Evolutionary conservation across 2,888 invertebrate species (phyloP), one percentile per base, ranked within the genome.

Genomic region (Calliopum simillimum): DNA sequence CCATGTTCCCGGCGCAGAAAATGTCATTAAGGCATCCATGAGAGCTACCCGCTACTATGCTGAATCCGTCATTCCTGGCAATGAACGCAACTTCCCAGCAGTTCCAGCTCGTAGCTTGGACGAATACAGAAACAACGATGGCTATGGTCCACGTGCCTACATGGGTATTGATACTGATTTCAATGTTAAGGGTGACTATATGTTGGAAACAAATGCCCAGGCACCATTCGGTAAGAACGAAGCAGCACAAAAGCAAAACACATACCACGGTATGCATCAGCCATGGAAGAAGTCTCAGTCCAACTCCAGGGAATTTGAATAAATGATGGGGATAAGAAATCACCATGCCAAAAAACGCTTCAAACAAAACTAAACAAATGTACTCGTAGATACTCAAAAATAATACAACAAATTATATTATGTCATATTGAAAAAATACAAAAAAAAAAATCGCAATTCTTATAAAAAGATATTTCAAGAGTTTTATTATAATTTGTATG

Each of bases 51-150:
- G 79, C 64, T 86, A 81, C 76, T 86, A 74, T 51, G 84, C 85
- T 49, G 85, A 86, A 72, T 78, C 86, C 1, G 83, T 86, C 0
- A 75, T 77, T 59, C 82, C 82, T 0, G 84, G 83, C 1, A 79
- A 81, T 44, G 85, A 83, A 70, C 80, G 80, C 64, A 84, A 80
- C 75, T 86, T 84, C 78, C 80, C 85, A 53, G 81, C 82, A 8
- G 78, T 80, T 2, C 77, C 79, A 68, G 86, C 85, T 75, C 82
- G 75, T 71, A 84, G 84, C 2, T 73, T 80, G 69, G 71, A 79
- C 66, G 77, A 82, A 67, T 82, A 82, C 74, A 80, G 81, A 65
- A 80, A 77, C 65, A 79, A 80, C 56, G 76, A 81, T 12, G 83
- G 85, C 47, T 77, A 79, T 58, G 82, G 81, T 68, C 76, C 77